Base-by-base conservation (phyloP, 2,797 vertebrate genomes). In the Apogon talboti region DNA sequence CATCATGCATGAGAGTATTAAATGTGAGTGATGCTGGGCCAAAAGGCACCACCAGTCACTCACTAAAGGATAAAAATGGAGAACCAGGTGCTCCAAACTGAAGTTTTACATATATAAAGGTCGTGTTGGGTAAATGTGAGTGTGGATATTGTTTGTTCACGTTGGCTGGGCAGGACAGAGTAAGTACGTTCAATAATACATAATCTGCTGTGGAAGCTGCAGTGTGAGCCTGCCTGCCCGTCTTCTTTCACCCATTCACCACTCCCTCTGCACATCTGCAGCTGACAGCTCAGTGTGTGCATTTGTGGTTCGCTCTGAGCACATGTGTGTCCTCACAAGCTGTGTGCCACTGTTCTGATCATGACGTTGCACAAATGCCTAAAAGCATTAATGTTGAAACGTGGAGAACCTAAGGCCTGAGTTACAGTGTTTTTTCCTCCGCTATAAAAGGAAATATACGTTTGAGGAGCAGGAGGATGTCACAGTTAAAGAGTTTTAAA, bases 231-330 rank as follows among this genome's bases (percentile, higher is more conserved):
- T 19, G 37, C 16, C 50, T 37, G 19, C 40, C 35, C 52, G 19
- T 46, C n/a, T 59, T 3, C 35, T 12, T 11, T 11, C 45, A 41
- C 59, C 49, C n/a, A 3, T 10, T 28, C 49, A 3, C 43, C 10
- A 43, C 21, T 16, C 52, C n/a, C 50, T 18, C 7, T 37, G 16
- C 16, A 67, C 78, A 83, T 80, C 76, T 88, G 81, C 76, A 79
- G 63, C 71, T 75, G 82, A 82, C 80, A 52, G 71, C 68, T 66
- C 19, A 24, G 60, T 53, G 41, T 58, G 41, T 30, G 11, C 44
- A 45, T 40, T 6, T 45, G 30, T 14, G 56, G 30, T n/a, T 6
- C 15, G 28, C 24, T 54, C 16, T 67, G 7, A n/a, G 40, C 9
- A 12, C 5, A 8, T 60, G 33, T 66, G 37, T 58, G 24, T 55